Evolutionary conservation across 2,113 vertebrate species (phyloP), one percentile per base, ranked within the genome.

Genomic region (Aegithalos caudatus): DNA sequence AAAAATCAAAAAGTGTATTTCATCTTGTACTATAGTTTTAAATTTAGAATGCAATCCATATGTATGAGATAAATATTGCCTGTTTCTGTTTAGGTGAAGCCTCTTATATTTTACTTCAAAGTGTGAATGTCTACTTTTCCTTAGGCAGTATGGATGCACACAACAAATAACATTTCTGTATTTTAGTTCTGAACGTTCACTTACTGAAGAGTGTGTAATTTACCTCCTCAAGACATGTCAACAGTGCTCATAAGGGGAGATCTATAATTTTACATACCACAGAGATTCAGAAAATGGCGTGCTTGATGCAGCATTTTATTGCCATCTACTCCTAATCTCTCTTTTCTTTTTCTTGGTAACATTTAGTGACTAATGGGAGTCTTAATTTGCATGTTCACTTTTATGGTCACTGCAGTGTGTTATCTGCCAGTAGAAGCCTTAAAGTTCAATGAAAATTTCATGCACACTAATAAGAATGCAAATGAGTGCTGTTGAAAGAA

Each of bases 391-490:
- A 98, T 97, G 92, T 97, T 98, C 96, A 98, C 97, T 98, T 98
- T 98, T 98, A 97, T 50, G 53, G 96, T 98, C 97, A 98, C 98
- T 98, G 98, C 97, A 97, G 92, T 98, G 97, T 96, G 96, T 98
- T 98, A 98, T 98, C 96, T 98, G 98, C 98, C 97, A 98, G 97
- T 98, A 98, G 98, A 97, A 98, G 95, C 98, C 98, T 98, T 98
- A 98, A 98, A 98, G 98, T 99, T 99, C 98, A 98, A 69, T 96
- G 92, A 97, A 98, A 98, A 99, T 98, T 98, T 98, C 98, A 98
- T 99, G 98, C 98, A 98, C 98, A 97, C 98, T 98, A 98, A 98
- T 99, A 96, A 98, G 98, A 97, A 98, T 98, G 98, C 97, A 99
- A 98, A 99, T 98, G 96, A 98, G 94, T 77, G 74, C 88, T 98